A percentile compares a stretch with the other conserved stretches of the same genome.
These are phyloP conservation scores for Tanypteryx hageni DNA, from an alignment of 2,888 invertebrate genomes.

Conservation along the genomic window DNA sequence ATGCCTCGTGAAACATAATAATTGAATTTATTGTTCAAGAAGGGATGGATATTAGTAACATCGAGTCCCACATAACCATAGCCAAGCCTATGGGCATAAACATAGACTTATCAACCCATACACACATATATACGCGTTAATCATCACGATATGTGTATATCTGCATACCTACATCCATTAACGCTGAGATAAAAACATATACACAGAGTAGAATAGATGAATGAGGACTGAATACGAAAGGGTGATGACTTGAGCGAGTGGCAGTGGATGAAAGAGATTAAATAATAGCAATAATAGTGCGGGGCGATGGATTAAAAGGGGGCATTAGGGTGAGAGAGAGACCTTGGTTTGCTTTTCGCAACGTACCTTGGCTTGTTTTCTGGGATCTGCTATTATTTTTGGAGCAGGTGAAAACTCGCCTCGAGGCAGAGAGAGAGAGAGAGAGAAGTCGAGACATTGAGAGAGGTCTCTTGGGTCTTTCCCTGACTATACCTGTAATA, in stretches of 20 bases:
- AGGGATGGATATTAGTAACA: no score
- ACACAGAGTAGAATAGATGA: not conserved
- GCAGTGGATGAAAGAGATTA: not conserved
- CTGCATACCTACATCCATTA: no score
- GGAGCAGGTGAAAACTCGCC: slow-evolving; percentile 29
- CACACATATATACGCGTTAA: no score
- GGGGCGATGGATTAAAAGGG: not conserved
- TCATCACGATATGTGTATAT: no score
- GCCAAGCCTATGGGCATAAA: no score
- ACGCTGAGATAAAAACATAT: no score
- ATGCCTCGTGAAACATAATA: no score
- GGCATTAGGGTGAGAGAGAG: not conserved
- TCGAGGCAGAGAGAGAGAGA: not conserved
- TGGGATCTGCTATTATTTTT: slow-evolving; percentile 24
- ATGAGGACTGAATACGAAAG: not conserved
- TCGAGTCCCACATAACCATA: no score
- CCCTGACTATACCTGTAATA: not conserved
- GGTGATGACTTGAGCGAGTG: not conserved
- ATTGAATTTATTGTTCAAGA: no score
- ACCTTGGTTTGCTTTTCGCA: slow-evolving; percentile 28
- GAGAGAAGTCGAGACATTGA: not conserved
- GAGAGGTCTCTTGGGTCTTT: not conserved
- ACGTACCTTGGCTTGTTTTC: slow-evolving; percentile 32
- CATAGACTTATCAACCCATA: no score
- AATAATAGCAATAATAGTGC: not conserved